Conservation (phyloP, 2,113 vertebrate genomes). For the Esox niger region DNA sequence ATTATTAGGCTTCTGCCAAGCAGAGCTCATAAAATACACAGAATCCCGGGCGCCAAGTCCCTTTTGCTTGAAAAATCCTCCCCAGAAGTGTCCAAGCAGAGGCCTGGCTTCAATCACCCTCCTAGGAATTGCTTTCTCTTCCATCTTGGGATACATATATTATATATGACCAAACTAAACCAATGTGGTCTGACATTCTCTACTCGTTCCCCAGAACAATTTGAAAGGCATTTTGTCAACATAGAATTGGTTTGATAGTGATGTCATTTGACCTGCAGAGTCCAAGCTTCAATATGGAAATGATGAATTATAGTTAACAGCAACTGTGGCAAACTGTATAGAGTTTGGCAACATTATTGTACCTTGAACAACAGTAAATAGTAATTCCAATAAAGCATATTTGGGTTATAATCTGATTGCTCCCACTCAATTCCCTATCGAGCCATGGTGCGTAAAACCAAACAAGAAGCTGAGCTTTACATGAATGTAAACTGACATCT, state of each 20-base stretch:
- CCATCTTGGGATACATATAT: constrained; percentile 36
- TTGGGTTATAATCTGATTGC: constrained; percentile 1
- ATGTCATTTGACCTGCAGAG: constrained; percentile 9
- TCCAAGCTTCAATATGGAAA: constrained; percentile 20
- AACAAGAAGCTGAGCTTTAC: not conserved
- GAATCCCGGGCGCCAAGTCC: constrained; percentile 67
- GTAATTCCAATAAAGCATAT: not conserved
- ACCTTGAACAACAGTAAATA: constrained; percentile 10
- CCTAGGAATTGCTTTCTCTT: constrained; percentile 40
- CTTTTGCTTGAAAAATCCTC: constrained; percentile 62
- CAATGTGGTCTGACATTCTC: constrained; percentile 38
- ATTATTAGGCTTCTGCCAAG: constrained; percentile 69
- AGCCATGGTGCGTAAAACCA: no score
- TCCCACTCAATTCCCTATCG: not conserved
- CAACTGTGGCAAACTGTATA: constrained; percentile 11
- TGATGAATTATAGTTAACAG: constrained; percentile 12
- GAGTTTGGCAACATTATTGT: constrained; percentile 9
- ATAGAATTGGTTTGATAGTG: constrained; percentile 12
- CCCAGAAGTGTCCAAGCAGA: constrained; percentile 59
- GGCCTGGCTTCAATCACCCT: constrained; percentile 67
- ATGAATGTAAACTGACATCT: not conserved
- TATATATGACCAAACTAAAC: constrained; percentile 42
- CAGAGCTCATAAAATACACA: constrained; percentile 68
- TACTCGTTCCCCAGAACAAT: not conserved
- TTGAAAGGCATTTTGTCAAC: constrained; percentile 23